Evolutionary conservation across 2,888 invertebrate genomes (phyloP).

Genomic region (Himalopsyche tibetana): DNA sequence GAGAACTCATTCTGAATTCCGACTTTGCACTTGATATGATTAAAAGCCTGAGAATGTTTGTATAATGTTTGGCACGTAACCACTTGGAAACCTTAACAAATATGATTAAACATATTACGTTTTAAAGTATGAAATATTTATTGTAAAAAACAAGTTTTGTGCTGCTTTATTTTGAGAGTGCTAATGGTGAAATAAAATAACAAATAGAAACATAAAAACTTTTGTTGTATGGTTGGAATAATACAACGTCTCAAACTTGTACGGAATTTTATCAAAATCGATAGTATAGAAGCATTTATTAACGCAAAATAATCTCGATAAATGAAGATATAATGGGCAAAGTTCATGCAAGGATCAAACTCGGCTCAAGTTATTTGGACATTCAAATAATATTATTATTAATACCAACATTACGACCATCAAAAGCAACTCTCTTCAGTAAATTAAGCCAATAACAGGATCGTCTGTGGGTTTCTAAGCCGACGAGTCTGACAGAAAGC

Average conservation of each 20-base stretch:
- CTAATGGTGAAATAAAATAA: no score
- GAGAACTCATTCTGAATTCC: no score
- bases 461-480: conserved; percentile 6
- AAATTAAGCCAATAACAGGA: conserved; percentile 24
- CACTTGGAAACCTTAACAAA: no score
- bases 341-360: conserved; percentile 23
- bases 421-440: conserved; percentile 12
- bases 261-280: neutral
- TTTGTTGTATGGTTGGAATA: no score
- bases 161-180: no score
- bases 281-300: conserved; percentile 24
- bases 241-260: neutral
- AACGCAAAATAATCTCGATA: conserved; percentile 32
- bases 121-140: no score
- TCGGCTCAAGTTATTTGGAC: conserved; percentile 6
- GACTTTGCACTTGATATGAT: no score
- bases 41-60: no score
- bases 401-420: conserved; percentile 18
- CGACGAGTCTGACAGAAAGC: neutral
- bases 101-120: no score
- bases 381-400: neutral
- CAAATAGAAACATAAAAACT: no score
- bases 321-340: conserved; percentile 31
- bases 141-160: no score
- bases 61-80: no score